Percentiles rank a stretch among this genome's conserved stretches.
phyloP scores from a whole-genome alignment of 2,113 vertebrate species.

The Neolamprologus caudopunctatus region DNA sequence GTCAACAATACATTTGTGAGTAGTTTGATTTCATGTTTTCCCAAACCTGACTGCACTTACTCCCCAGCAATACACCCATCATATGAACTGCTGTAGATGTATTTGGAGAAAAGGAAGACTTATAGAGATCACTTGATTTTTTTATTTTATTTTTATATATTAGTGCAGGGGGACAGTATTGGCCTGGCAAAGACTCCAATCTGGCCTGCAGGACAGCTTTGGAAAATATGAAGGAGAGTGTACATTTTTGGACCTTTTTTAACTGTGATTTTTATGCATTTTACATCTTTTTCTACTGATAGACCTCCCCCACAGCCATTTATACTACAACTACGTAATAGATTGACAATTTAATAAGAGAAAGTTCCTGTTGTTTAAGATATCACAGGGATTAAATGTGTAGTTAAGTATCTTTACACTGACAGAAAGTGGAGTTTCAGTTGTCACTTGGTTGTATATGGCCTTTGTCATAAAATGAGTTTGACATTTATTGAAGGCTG shows the following conservation, averaged over 20 bases:
- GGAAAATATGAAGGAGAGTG: not conserved
- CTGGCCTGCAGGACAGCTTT: not conserved
- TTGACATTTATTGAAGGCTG: not conserved
- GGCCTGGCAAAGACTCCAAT: not conserved
- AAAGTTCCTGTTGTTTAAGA: not conserved
- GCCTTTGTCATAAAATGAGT: not conserved
- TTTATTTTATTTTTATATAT: not conserved
- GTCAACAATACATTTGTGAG: not conserved
- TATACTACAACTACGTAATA: not conserved
- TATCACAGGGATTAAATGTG: not conserved
- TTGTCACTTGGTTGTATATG: not conserved
- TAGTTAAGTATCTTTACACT: not conserved
- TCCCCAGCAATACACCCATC: not conserved
- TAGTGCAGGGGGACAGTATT: not conserved
- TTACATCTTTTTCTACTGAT: not conserved
- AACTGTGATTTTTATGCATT: not conserved
- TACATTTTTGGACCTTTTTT: not conserved
- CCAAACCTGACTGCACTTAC: not conserved
- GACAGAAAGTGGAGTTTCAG: not conserved
- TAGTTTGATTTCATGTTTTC: not conserved
- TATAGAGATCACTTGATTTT: not conserved
- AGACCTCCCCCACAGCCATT: not conserved
- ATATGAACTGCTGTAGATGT: not conserved
- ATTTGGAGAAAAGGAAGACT: not conserved
- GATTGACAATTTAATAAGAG: not conserved